phyloP scores from a whole-genome alignment of 1,140 invertebrate species.

The Papilio polyxenes region DNA sequence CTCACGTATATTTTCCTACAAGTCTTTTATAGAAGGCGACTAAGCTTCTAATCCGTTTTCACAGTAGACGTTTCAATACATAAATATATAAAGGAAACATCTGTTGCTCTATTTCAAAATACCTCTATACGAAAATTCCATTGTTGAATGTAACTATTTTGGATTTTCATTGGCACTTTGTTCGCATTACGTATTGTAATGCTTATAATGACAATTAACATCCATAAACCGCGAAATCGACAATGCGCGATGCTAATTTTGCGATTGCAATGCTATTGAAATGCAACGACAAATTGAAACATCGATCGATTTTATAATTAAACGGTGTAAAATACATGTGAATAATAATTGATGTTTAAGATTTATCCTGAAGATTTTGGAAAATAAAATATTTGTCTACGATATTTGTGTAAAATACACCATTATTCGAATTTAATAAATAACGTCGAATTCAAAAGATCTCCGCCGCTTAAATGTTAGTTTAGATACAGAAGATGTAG shows the following conservation, averaged over 20 bases:
- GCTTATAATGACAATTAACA: slow-evolving; percentile 19
- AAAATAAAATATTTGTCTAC: neutral
- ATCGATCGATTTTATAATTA: neutral
- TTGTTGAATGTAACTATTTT: slow-evolving; percentile 8
- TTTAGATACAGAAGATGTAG: no score
- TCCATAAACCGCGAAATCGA: slow-evolving; percentile 10
- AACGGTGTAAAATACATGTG: neutral
- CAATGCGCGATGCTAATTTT: slow-evolving; percentile 19
- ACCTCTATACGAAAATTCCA: neutral
- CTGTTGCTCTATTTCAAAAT: slow-evolving; percentile 1
- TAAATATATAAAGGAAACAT: neutral
- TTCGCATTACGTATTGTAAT: slow-evolving; percentile 1
- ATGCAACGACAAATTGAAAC: slow-evolving; percentile 10
- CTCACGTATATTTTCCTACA: neutral
- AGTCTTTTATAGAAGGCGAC: neutral
- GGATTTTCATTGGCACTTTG: neutral
- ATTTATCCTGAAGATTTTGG: neutral
- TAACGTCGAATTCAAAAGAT: no score
- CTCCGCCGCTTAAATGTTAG: no score
- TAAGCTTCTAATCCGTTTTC: slow-evolving; percentile 6
- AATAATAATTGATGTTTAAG: neutral
- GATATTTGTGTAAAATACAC: no score
- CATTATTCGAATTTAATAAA: no score
- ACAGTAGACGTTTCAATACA: neutral
- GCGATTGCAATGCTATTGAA: slow-evolving; percentile 8